phyloP scores from a whole-genome alignment of 2,113 vertebrate genomes.

The Zapornia atra region DNA sequence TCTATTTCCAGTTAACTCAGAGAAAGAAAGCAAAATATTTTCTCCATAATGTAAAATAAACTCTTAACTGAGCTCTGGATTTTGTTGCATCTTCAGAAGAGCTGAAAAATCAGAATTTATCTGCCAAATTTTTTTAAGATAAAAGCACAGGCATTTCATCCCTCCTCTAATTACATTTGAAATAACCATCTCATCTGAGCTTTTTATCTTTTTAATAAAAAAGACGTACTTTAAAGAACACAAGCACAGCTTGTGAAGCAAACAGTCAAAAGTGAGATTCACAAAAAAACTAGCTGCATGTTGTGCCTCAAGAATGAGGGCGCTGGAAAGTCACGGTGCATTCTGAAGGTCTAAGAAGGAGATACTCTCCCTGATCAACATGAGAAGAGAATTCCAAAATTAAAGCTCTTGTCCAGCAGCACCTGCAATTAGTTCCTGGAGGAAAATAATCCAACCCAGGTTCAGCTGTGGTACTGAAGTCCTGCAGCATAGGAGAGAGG shows the following conservation, averaged over 20 bases:
- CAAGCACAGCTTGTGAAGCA: not conserved
- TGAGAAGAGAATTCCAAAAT: not conserved
- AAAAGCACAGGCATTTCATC: not conserved
- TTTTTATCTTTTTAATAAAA: conserved; percentile 47
- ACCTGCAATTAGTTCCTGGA: not conserved
- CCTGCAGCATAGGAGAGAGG: not conserved
- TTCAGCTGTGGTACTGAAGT: not conserved
- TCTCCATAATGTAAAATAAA: not conserved
- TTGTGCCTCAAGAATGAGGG: not conserved
- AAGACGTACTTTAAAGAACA: not conserved
- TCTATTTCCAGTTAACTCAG: not conserved
- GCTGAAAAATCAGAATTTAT: not conserved
- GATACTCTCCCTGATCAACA: not conserved
- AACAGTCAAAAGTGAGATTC: not conserved
- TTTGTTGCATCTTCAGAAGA: not conserved
- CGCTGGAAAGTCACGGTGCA: not conserved
- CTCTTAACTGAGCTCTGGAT: not conserved
- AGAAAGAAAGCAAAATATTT: not conserved
- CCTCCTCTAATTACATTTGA: not conserved
- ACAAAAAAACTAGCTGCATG: not conserved
- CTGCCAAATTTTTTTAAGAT: conserved; percentile 15
- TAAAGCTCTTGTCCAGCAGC: not conserved
- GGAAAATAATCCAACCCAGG: not conserved
- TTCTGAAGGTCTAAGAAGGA: not conserved
- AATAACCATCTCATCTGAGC: conserved; percentile 13